Conservation (phyloP, 2,113 vertebrate genomes). For the Cephalopterus ornatus region DNA sequence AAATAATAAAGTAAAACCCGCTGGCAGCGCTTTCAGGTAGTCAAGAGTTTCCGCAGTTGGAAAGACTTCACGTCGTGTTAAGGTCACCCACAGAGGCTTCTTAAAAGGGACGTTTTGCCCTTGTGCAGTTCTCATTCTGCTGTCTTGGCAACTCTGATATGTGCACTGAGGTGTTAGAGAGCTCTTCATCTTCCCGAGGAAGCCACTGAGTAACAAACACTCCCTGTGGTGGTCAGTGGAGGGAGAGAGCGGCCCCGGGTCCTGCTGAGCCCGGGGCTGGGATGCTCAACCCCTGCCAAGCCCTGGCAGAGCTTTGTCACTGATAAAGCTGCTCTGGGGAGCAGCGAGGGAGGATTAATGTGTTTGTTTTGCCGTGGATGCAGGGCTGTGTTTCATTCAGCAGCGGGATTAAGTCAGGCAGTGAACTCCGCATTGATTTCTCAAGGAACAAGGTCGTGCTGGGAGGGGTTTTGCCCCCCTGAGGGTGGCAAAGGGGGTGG, state of each 20-base stretch:
- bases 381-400: not conserved
- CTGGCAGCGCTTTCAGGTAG: not conserved
- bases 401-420: not conserved
- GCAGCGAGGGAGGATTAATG: not conserved
- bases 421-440: not conserved
- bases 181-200: not conserved
- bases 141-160: not conserved
- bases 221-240: rapidly evolving
- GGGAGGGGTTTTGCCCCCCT: not conserved
- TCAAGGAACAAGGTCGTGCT: rapidly evolving
- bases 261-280: not conserved
- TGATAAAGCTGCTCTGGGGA: not conserved
- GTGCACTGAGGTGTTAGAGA: not conserved
- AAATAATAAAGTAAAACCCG: not conserved
- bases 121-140: not conserved
- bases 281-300: not conserved
- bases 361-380: not conserved
- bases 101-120: not conserved
- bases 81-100: not conserved
- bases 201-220: rapidly evolving
- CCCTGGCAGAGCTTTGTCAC: not conserved
- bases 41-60: not conserved
- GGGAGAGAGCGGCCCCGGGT: not conserved
- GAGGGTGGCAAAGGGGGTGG: rapidly evolving
- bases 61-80: not conserved